Evolutionary conservation across 2,113 vertebrate species (phyloP), one percentile per base, ranked within the genome.

Genomic region (Arenaria interpres): DNA sequence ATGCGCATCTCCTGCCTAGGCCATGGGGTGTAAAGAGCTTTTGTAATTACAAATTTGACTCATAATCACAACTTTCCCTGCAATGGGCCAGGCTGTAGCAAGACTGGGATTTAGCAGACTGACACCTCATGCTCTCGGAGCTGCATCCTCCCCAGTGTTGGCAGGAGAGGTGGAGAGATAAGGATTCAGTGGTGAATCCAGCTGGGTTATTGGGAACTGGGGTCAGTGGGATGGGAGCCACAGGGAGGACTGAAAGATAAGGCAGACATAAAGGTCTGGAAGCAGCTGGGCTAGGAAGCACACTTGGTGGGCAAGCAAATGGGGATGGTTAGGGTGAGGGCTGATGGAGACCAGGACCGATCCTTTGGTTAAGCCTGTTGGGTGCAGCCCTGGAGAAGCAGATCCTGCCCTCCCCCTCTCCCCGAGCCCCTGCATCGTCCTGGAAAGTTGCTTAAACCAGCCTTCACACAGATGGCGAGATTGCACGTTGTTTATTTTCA

Each of bases 401-500:
- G 9, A 62, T 77, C 59, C 41, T 79, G 12, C 41, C 66, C 41
- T 68, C 25, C 22, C 8, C 32, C 41, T 79, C n/a, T 50, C 20
- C 43, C 13, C 0, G 0, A 94, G 51, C 8, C 27, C 23, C 28
- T 46, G 12, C 2, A 2, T 50, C 4, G 0, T 13, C 30, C 43
- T 76, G 59, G 59, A n/a, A 86, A 76, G 35, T 24, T 1, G 2
- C 41, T 81, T 51, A 88, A 90, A 37, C 32, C 8, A 7, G 74
- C 37, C 18, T 71, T 89, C 51, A 54, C 68, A 54, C 73, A 59
- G 54, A 50, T 81, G 33, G 80, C 33, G 73, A 92, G 56, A 51
- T 17, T 63, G 60, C 35, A 53, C 0, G 0, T 21, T 72, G 73
- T 33, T 87, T 74, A 39, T 78, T 92, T 95, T 85, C 73, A 72